phyloP scores from a whole-genome alignment of 2,113 vertebrate species.

The Empidonax alnorum region DNA sequence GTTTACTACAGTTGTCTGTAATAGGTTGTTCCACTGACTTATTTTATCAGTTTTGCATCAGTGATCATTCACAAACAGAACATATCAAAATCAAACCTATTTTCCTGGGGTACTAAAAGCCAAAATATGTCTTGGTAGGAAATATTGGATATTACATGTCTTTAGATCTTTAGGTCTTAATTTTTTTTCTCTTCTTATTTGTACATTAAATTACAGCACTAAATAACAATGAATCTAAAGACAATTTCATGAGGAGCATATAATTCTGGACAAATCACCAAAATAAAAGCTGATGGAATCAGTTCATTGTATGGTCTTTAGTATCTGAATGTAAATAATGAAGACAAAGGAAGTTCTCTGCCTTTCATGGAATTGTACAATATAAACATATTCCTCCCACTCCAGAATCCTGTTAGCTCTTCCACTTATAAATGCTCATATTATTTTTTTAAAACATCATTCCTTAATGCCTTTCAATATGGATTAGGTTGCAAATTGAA shows the following conservation, averaged over 20 bases:
- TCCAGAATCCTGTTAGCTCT: neutral
- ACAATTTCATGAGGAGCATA: neutral
- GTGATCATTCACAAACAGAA: neutral
- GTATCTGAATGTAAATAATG: neutral
- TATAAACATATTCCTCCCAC: neutral
- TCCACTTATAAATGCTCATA: neutral
- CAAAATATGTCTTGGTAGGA: neutral
- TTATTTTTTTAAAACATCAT: neutral
- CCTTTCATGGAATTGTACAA: neutral
- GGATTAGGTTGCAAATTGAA: neutral
- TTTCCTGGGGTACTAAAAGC: neutral
- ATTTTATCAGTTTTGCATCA: neutral
- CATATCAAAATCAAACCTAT: accelerated
- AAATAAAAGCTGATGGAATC: neutral
- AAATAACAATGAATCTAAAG: neutral
- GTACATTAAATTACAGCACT: neutral
- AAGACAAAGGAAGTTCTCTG: neutral
- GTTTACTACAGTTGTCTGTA: neutral
- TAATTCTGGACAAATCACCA: neutral
- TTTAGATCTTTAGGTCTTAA: neutral
- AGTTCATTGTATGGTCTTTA: neutral
- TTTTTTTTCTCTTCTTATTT: neutral
- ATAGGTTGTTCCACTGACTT: neutral
- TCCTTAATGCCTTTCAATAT: neutral
- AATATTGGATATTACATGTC: neutral